These are phyloP conservation scores for Morelia viridis DNA, from an alignment of 2,797 vertebrate genomes.

Conservation along the genomic window DNA sequence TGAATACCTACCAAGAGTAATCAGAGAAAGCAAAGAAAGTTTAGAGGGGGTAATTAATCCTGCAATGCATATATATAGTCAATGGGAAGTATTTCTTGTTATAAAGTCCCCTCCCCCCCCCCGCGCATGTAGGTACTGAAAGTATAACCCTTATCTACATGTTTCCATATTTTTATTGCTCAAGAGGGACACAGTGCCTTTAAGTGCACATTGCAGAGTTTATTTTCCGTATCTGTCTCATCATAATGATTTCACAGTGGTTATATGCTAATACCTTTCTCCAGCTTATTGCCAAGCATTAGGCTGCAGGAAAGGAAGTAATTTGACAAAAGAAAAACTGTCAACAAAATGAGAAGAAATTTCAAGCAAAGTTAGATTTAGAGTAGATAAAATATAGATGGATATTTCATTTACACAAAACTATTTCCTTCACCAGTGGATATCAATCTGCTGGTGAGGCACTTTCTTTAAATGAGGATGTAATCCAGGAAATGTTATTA, in stretches of 20 bases:
- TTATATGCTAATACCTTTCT: slow-evolving; percentile 68
- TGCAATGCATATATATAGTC: slow-evolving; percentile 14
- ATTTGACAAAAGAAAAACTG: neutral
- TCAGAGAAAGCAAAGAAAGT: slow-evolving; percentile 10
- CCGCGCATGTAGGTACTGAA: neutral
- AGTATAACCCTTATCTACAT: slow-evolving; percentile 34
- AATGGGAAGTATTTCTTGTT: slow-evolving; percentile 1
- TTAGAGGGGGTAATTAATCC: slow-evolving; percentile 23
- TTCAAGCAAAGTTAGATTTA: slow-evolving; percentile 1
- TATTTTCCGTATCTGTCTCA: slow-evolving; percentile 24
- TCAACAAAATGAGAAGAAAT: neutral
- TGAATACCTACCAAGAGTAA: slow-evolving; percentile 12
- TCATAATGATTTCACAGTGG: slow-evolving; percentile 34
- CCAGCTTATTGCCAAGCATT: slow-evolving; percentile 70
- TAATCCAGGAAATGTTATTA: neutral
- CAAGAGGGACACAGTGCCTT: slow-evolving; percentile 16
- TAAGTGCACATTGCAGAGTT: slow-evolving; percentile 16
- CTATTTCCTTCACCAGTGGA: neutral
- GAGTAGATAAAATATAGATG: neutral
- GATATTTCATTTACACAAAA: neutral
- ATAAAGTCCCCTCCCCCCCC: neutral
- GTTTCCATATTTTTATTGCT: slow-evolving; percentile 42
- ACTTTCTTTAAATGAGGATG: neutral
- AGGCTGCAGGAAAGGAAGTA: slow-evolving; percentile 13
- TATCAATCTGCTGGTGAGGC: neutral